Conservation (phyloP, 2,888 invertebrate species). For the Cephalotes varians region DNA sequence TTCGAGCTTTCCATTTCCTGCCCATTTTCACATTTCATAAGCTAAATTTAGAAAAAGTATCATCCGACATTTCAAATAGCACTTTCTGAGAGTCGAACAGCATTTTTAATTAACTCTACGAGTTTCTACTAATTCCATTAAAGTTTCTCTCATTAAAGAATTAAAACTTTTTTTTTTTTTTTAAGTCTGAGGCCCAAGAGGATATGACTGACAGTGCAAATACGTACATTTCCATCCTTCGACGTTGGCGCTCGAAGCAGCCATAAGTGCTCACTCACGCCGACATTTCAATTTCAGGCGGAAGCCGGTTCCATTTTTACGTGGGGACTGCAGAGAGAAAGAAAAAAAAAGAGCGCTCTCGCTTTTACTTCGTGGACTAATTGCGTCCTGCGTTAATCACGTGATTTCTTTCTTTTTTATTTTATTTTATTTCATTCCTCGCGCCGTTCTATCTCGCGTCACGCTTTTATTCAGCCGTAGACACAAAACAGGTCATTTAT, state of each 20-base stretch:
- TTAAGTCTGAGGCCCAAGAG: background rate
- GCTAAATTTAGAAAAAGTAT: conserved; percentile 2
- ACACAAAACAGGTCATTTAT: conserved; percentile 47
- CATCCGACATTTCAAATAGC: background rate
- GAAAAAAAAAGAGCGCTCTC: conserved; percentile 48
- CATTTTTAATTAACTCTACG: background rate
- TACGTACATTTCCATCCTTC: conserved; percentile 65
- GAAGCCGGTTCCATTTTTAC: conserved; percentile 71
- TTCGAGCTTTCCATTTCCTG: conserved; percentile 20
- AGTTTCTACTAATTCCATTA: background rate
- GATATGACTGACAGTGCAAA: conserved; percentile 46
- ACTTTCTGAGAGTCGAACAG: background rate
- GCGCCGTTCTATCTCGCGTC: conserved; percentile 45
- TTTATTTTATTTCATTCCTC: conserved; percentile 52
- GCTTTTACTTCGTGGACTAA: conserved; percentile 70
- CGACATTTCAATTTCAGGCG: conserved; percentile 71
- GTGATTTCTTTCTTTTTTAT: conserved; percentile 55
- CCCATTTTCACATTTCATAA: conserved; percentile 19
- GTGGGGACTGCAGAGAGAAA: conserved; percentile 60
- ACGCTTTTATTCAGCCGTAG: conserved; percentile 55
- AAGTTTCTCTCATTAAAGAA: conserved; percentile 9
- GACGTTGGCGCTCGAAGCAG: conserved; percentile 68
- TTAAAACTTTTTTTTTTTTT: conserved; percentile 18
- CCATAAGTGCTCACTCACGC: conserved; percentile 75
- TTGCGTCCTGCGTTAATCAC: conserved; percentile 70